Percentiles rank a stretch among this genome's conserved stretches.
phyloP scores from a whole-genome alignment of 2,888 invertebrate genomes.

The Nomada ruficornis region DNA sequence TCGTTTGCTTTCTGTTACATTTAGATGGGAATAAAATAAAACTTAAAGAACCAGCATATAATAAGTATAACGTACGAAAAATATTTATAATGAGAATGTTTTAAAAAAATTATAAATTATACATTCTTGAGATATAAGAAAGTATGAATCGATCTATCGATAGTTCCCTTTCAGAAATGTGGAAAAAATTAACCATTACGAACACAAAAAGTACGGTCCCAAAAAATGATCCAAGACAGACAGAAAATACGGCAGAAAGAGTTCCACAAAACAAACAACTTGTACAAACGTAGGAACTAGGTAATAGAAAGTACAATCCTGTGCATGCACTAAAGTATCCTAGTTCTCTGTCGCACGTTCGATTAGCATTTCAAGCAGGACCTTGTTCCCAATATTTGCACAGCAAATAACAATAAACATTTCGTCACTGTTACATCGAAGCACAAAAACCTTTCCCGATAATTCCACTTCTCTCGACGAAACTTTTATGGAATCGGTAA shows the following conservation, averaged over 20 bases:
- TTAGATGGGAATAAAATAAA: too few relatives aligned
- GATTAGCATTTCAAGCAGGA: not conserved
- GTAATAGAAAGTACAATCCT: not conserved
- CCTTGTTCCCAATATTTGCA: constrained; percentile 2
- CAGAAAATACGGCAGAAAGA: not conserved
- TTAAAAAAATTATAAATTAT: too few relatives aligned
- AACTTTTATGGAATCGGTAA: not conserved
- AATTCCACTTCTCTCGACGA: not conserved
- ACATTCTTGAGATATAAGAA: too few relatives aligned
- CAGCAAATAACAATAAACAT: not conserved
- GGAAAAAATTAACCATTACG: not conserved
- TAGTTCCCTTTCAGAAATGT: not conserved
- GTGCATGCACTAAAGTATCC: not conserved
- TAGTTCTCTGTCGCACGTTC: not conserved
- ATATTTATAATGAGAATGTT: too few relatives aligned
- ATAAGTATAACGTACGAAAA: too few relatives aligned
- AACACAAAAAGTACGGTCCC: not conserved
- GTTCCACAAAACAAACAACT: not conserved
- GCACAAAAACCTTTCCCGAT: not conserved
- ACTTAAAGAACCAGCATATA: too few relatives aligned
- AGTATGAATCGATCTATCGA: too few relatives aligned
- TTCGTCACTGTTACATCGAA: too few relatives aligned
- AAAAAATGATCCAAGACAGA: not conserved
- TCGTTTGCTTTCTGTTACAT: too few relatives aligned
- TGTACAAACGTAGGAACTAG: not conserved